Evolutionary conservation across 1,140 invertebrate genomes (phyloP).

Genomic region (Drosophila ercepeae): DNA sequence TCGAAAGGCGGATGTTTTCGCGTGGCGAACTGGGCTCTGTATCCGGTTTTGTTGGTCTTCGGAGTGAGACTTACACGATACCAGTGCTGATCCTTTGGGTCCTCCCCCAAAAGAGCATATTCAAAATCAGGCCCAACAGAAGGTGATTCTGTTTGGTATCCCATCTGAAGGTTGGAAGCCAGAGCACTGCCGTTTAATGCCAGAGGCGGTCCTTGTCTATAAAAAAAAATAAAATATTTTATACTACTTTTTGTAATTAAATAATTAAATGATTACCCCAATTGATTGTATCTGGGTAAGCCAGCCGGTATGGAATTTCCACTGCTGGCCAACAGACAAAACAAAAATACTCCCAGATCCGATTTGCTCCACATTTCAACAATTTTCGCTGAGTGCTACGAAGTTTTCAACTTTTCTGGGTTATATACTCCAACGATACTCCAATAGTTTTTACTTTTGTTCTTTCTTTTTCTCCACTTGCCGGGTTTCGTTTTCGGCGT

Average conservation of each 20-base stretch:
- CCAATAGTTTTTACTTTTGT: slow-evolving; percentile 2
- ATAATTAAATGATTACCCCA: too few species aligned
- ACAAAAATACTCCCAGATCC: slow-evolving; percentile 20
- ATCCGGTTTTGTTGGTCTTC: slow-evolving; percentile 34
- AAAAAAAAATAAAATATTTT: not conserved
- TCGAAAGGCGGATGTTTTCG: slow-evolving; percentile 54
- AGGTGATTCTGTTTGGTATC: not conserved
- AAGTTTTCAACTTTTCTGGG: slow-evolving; percentile 21
- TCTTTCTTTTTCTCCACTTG: slow-evolving; percentile 25
- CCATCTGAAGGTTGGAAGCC: not conserved
- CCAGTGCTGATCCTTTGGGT: slow-evolving; percentile 66
- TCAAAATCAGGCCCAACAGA: slow-evolving; percentile 41
- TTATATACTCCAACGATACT: slow-evolving; percentile 59
- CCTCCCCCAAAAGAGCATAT: slow-evolving; percentile 57
- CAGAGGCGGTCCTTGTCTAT: slow-evolving; percentile 23
- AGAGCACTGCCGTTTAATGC: slow-evolving; percentile 5
- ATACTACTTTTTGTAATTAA: not conserved
- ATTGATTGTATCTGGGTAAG: slow-evolving; percentile 41
- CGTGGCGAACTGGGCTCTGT: slow-evolving; percentile 54
- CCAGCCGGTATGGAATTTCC: slow-evolving; percentile 29
- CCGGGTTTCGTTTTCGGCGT: slow-evolving; percentile 46
- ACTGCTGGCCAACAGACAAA: slow-evolving; percentile 20
- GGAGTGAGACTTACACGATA: slow-evolving; percentile 61
- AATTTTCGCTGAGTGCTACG: slow-evolving; percentile 41
- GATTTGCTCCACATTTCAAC: slow-evolving; percentile 43